phyloP scores from a whole-genome alignment of 2,113 vertebrate species.

The Oceanites oceanicus region DNA sequence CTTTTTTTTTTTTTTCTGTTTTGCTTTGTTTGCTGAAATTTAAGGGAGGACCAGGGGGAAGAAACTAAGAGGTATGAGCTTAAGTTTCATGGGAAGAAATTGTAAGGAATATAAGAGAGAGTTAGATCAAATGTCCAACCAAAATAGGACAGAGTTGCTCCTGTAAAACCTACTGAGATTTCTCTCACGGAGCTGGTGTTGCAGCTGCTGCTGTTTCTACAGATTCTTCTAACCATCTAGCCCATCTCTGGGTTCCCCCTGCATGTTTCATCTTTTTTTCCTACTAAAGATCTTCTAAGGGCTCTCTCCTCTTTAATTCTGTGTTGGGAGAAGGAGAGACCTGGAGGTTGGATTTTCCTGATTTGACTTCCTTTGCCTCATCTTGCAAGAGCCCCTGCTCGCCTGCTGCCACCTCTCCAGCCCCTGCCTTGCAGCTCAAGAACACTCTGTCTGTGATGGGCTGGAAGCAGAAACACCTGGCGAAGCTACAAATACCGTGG shows the following conservation, averaged over 20 bases:
- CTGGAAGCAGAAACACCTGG: not conserved
- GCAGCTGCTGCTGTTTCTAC: not conserved
- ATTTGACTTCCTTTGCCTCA: not conserved
- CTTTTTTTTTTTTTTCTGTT: not conserved
- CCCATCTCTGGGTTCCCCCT: not conserved
- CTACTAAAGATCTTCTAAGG: not conserved
- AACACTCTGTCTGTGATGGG: accelerated
- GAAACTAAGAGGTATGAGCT: not conserved
- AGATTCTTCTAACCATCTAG: not conserved
- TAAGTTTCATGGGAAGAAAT: not conserved
- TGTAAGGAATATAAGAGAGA: not conserved
- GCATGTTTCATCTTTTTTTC: not conserved
- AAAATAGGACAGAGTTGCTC: not conserved
- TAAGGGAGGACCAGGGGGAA: not conserved
- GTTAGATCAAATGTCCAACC: not conserved
- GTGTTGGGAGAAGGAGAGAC: not conserved
- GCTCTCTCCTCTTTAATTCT: not conserved
- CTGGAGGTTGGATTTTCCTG: not conserved
- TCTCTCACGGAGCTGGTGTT: not conserved
- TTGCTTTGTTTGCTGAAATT: not conserved
- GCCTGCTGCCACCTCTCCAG: not conserved
- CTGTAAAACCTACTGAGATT: not conserved
- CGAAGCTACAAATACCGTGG: not conserved
- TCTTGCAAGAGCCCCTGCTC: not conserved
- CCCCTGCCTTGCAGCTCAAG: not conserved